These are phyloP conservation scores for Beroe forskalii DNA, from an alignment of 37 sponge, comb jelly and placozoan genomes.

Conservation along the genomic window DNA sequence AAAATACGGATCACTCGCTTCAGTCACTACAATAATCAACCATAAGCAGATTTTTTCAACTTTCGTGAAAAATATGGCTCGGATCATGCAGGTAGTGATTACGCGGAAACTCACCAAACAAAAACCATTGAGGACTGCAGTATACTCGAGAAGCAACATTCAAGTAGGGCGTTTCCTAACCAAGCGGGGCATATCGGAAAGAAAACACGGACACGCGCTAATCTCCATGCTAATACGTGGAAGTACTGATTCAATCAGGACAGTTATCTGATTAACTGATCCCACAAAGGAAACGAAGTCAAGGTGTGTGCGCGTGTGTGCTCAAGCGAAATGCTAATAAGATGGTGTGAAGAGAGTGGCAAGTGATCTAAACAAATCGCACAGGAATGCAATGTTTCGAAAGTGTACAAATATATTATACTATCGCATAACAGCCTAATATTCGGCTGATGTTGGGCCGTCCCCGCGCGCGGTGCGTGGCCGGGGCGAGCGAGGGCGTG, in stretches of 20 bases:
- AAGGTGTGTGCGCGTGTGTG: too few relatives aligned
- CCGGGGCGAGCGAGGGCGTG: slow-evolving; percentile 27
- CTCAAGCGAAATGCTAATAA: neutral
- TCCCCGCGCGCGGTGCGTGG: neutral
- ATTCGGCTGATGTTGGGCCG: neutral
- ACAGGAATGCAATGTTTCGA: neutral
- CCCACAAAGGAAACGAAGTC: neutral
- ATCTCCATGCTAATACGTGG: neutral
- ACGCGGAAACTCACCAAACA: too few relatives aligned
- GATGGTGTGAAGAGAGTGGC: neutral
- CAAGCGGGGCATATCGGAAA: too few relatives aligned
- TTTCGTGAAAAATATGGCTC: too few relatives aligned
- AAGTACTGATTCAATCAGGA: neutral
- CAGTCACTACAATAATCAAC: too few relatives aligned
- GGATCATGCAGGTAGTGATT: too few relatives aligned
- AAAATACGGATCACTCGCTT: too few relatives aligned
- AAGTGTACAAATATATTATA: neutral
- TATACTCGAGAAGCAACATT: too few relatives aligned
- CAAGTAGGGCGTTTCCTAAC: too few relatives aligned
- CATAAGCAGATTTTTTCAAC: too few relatives aligned
- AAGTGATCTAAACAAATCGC: neutral
- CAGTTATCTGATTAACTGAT: neutral
- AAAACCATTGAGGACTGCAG: too few relatives aligned
- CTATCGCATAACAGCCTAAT: slow-evolving; percentile 22
- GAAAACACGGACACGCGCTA: too few relatives aligned